Base-by-base conservation (phyloP, 1,140 invertebrate species). In the Papilio glaucus region DNA sequence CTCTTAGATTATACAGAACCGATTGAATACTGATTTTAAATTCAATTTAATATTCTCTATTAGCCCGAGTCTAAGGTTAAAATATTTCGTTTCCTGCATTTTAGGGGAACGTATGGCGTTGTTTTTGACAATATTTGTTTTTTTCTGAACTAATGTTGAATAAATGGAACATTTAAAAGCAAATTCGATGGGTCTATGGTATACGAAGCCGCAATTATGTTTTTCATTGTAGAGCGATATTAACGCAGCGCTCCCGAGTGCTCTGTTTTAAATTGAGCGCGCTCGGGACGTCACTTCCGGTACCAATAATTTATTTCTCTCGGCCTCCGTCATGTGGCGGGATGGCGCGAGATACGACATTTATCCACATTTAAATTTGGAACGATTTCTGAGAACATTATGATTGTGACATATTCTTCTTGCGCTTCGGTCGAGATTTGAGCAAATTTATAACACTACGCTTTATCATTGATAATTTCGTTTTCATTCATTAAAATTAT, bases 271-370 rank as follows among this genome's bases (percentile, higher is more conserved):
- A 92, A 89, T 88, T 85, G 85, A 88, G 81, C 88, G 76, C 80
- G 85, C 74, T 76, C 71, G 85, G 76, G 84, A 91, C 90, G 89
- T 90, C 90, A 92, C 85, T 92, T 92, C 90, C 90, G 88, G 87
- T 90, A 81, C 81, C 84, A 88, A 90, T 92, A 90, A 91, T 88
- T 90, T 89, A 91, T 90, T 86, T 88, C 81, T 87, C 85, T 83
- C 83, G 84, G 84, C 84, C 89, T 86, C 89, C 81, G 82, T 85
- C 85, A 79, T 83, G 78, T 88, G 88, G 83, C 82, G 85, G 84
- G 87, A 87, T 87, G 82, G 86, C 82, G 84, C 81, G 82, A 79
- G 85, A 89, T 87, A 86, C 84, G 85, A 88, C 86, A 89, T 90
- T 89, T 87, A 86, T 87, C 82, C 82, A 85, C 78, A 79, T 87